Base-by-base conservation (phyloP, 2,113 vertebrate species). In the Melanerpes aurifrons region DNA sequence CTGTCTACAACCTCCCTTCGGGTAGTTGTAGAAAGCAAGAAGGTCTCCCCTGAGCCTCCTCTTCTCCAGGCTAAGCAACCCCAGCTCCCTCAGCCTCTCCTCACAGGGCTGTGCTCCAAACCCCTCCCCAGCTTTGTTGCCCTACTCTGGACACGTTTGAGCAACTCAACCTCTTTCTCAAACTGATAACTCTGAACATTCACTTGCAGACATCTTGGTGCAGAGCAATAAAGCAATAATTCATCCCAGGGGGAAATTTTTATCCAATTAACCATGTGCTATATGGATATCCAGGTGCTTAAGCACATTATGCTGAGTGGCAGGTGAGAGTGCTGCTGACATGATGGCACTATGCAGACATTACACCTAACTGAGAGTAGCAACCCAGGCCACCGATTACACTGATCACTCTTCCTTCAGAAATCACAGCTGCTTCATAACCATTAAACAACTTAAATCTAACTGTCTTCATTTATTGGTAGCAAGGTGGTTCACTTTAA, bases 221-320 rank as follows among this genome's bases (percentile, higher is more conserved):
- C 40, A 67, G 76, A 1, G 7, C 21, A 87, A 79, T 94, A 83
- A 69, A 50, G 56, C 47, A 68, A 35, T 54, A 88, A 15, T 53
- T 77, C 80, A 86, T 67, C 32, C 28, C n/a, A 35, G 0, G 28
- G 40, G 68, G 53, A 86, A 70, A n/a, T 53, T 82, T 93, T 82
- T 75, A 91, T 25, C 20, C 35, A 96, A 85, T 95, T 96, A 90
- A 53, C 50, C 43, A 62, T 5, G 7, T 78, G 37, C 67, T 83
- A 40, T 57, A 43, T 35, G 29, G 31, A 40, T 86, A 68, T n/a
- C 37, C 92, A 89, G 81, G 71, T 92, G 86, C 72, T 92, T 76
- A 71, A 85, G 45, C 25, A 73, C 48, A 61, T 94, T 82, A 86
- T 40, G n/a, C 21, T 90, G 82, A 89, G 31, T 87, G 89, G 80